Conservation (phyloP, 1,140 invertebrate genomes). For the Sitophilus oryzae region DNA sequence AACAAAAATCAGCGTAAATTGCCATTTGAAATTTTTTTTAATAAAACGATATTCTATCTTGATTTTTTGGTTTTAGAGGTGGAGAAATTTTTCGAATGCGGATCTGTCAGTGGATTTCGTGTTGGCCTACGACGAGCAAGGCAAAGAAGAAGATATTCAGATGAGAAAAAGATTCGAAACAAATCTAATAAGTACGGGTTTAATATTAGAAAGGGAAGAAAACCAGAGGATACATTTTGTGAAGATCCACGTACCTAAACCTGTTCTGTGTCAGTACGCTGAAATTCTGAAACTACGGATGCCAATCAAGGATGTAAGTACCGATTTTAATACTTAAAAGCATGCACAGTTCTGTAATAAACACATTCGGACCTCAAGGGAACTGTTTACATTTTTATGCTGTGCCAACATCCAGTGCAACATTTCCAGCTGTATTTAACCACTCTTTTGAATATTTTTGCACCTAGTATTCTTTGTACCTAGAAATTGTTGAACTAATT, state of each 20-base stretch:
- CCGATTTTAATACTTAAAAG: neutral
- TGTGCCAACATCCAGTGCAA: too few relatives aligned
- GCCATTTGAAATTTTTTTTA: too few relatives aligned
- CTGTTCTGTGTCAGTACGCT: constrained; percentile 74
- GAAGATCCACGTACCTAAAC: constrained; percentile 73
- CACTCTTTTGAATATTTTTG: too few relatives aligned
- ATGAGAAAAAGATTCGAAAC: constrained; percentile 54
- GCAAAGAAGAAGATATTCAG: constrained; percentile 42
- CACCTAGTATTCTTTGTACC: too few relatives aligned
- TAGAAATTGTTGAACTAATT: too few relatives aligned
- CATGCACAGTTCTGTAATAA: too few relatives aligned
- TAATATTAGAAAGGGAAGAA: constrained; percentile 56
- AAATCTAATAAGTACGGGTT: constrained; percentile 54
- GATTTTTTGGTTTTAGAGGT: constrained; percentile 33
- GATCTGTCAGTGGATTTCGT: constrained; percentile 58
- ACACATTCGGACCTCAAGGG: too few relatives aligned
- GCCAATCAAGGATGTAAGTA: constrained; percentile 69
- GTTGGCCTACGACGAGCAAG: constrained; percentile 53
- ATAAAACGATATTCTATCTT: too few relatives aligned
- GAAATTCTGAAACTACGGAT: constrained; percentile 85
- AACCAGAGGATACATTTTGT: constrained; percentile 57
- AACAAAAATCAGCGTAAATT: too few relatives aligned
- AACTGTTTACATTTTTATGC: too few relatives aligned
- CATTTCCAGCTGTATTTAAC: too few relatives aligned
- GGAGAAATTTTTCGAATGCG: constrained; percentile 40